phyloP scores from a whole-genome alignment of 2,888 invertebrate genomes.

The Trissoscelio sp. region DNA sequence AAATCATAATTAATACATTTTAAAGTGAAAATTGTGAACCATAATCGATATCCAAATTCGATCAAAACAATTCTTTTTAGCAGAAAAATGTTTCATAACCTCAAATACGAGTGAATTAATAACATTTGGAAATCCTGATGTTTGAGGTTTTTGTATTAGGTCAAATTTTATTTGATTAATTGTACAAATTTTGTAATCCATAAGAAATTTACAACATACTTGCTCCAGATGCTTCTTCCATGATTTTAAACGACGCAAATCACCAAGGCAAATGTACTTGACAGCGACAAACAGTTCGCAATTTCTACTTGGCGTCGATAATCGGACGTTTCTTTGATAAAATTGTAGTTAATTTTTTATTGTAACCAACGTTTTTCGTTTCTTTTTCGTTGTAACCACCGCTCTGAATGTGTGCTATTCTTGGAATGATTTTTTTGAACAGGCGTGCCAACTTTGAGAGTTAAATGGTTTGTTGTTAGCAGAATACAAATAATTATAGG shows the following conservation, averaged over 20 bases:
- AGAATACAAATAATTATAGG: background rate
- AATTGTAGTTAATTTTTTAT: background rate
- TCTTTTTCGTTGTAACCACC: background rate
- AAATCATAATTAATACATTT: background rate
- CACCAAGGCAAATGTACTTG: background rate
- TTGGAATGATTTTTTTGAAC: slow-evolving; percentile 2
- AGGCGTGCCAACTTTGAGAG: background rate
- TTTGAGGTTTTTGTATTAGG: background rate
- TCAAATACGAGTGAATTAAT: background rate
- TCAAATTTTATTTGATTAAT: background rate
- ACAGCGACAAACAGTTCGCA: background rate
- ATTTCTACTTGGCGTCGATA: background rate
- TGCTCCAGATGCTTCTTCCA: slow-evolving; percentile 17
- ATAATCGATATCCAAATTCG: background rate
- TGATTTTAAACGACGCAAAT: background rate
- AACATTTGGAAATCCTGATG: background rate
- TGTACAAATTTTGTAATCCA: background rate
- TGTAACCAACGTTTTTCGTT: background rate
- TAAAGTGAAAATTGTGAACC: background rate
- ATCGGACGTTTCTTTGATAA: background rate
- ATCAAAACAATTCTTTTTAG: background rate
- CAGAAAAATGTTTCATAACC: background rate
- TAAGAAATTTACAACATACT: slow-evolving; percentile 11
- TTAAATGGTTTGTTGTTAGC: background rate
- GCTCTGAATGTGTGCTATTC: slow-evolving; percentile 22